Percentiles rank a stretch among this genome's conserved stretches.
Evolutionary conservation across 2,113 vertebrate genomes (phyloP).

Genomic region (Caloenas nicobarica): DNA sequence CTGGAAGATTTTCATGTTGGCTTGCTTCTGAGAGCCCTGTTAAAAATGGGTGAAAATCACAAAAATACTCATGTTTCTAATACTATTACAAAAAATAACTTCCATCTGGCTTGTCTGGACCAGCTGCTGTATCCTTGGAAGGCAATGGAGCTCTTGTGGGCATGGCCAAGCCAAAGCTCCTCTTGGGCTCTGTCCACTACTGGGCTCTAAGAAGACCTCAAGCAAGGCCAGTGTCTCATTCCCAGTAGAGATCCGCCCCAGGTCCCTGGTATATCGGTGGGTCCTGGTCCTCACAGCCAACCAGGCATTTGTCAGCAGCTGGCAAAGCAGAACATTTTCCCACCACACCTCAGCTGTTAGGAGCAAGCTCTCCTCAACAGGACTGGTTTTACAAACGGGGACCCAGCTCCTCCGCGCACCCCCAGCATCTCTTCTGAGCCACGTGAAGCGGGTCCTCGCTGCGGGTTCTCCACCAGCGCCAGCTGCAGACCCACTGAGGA

Average conservation of each 20-base stretch:
- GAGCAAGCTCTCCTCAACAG: not conserved
- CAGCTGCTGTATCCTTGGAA: not conserved
- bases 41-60: not conserved
- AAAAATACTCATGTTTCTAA: not conserved
- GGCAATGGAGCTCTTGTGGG: not conserved
- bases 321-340: not conserved
- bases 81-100: not conserved
- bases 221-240: not conserved
- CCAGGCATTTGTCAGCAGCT: not conserved
- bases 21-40: not conserved
- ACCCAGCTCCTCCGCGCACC: not conserved
- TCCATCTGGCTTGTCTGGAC: not conserved
- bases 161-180: too few species aligned
- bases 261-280: not conserved
- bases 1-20: accelerated
- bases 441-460: accelerated
- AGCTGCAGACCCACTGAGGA: not conserved
- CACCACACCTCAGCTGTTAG: not conserved
- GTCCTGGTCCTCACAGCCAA: not conserved
- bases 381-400: not conserved
- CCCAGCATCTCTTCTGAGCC: not conserved
- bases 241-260: too few species aligned
- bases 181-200: not conserved
- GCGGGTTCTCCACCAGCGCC: not conserved
- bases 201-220: not conserved